A percentile compares a stretch with the other conserved stretches of the same genome.
Evolutionary conservation across 2,113 vertebrate species (phyloP).

Genomic region (Pterocles gutturalis): DNA sequence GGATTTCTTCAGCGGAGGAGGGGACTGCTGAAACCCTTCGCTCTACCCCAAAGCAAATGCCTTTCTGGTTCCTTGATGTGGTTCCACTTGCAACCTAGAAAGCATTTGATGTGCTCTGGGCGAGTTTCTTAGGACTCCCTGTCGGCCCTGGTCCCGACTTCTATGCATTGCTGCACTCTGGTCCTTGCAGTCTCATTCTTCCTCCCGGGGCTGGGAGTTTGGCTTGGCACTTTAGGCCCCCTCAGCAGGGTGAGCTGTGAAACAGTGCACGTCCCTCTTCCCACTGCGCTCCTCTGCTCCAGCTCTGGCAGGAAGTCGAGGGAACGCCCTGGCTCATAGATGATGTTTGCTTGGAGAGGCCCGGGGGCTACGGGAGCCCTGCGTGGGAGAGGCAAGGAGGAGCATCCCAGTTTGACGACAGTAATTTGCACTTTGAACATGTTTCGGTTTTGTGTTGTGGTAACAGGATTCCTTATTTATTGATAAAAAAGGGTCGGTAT

Average conservation of each 20-base stretch:
- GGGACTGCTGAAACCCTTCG: constrained; percentile 6
- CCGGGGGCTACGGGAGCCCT: constrained; percentile 71
- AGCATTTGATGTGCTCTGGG: constrained; percentile 57
- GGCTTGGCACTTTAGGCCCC: constrained; percentile 80
- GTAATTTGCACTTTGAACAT: constrained; percentile 86
- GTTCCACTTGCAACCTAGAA: constrained; percentile 39
- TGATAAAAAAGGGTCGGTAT: constrained; percentile 76
- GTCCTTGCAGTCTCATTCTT: constrained; percentile 74
- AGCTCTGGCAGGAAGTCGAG: constrained; percentile 69
- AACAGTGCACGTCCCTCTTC: constrained; percentile 39
- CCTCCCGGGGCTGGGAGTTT: constrained; percentile 73
- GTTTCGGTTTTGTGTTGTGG: constrained; percentile 83
- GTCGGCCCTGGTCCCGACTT: constrained; percentile 77
- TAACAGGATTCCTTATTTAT: constrained; percentile 85
- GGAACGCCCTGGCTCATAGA: constrained; percentile 72
- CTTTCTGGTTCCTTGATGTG: constrained; percentile 48
- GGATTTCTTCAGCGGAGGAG: constrained; percentile 44
- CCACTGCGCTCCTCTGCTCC: constrained; percentile 48
- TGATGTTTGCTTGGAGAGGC: constrained; percentile 75
- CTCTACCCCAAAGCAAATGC: constrained; percentile 59
- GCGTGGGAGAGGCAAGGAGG: constrained; percentile 73
- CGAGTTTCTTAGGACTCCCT: constrained; percentile 76
- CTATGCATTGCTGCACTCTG: constrained; percentile 73
- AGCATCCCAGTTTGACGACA: constrained; percentile 79
- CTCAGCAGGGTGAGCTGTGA: constrained; percentile 65